Evolutionary conservation across 2,113 vertebrate genomes (phyloP).

Genomic region (Sarotherodon lohbergeri): DNA sequence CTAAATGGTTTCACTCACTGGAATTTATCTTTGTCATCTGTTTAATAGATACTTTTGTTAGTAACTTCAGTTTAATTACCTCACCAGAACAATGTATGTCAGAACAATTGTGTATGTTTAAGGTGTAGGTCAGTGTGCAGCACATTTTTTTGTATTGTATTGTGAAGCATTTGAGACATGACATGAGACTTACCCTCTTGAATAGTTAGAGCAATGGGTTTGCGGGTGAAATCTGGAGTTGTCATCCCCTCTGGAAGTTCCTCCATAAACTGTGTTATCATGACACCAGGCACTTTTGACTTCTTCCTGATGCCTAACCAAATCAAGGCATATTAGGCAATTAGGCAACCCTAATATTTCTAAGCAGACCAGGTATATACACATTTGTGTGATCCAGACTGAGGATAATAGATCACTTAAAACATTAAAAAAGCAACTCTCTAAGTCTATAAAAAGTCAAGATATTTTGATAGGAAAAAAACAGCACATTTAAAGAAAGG

Average conservation of each 20-base stretch:
- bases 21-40: not conserved
- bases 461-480: not conserved
- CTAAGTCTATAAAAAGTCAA: not conserved
- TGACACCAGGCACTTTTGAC: conserved; percentile 82
- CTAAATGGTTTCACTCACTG: not conserved
- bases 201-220: conserved; percentile 82
- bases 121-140: not conserved
- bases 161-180: not conserved
- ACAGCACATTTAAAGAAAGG: not conserved
- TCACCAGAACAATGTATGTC: not conserved
- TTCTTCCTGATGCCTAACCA: conserved; percentile 71
- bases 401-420: not conserved
- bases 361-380: not conserved
- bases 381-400: not conserved
- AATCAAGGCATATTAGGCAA: not conserved
- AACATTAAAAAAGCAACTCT: not conserved
- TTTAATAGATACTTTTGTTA: not conserved
- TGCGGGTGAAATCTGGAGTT: conserved; percentile 82
- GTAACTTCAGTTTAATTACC: not conserved
- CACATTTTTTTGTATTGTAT: not conserved
- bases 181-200: conserved; percentile 77
- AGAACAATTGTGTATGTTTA: not conserved
- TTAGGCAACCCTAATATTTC: not conserved
- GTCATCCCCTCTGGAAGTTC: conserved; percentile 79
- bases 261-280: conserved; percentile 78